Conservation (phyloP, 2,113 vertebrate genomes). For the Hippoglossus stenolepis region DNA sequence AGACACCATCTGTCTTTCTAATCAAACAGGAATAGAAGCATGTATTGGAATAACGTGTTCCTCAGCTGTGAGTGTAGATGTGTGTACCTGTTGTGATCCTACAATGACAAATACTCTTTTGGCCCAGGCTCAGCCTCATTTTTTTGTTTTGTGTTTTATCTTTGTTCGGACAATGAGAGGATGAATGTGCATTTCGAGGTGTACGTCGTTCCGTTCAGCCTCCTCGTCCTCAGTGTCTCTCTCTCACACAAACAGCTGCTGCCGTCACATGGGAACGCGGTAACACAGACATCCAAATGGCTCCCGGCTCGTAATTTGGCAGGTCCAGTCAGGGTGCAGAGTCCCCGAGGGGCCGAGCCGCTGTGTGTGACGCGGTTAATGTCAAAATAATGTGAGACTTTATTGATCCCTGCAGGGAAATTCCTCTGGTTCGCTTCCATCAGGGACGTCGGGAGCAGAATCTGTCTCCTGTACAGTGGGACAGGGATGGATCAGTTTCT, state of each 20-base stretch:
- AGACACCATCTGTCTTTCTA: conserved; percentile 71
- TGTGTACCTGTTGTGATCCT: conserved; percentile 48
- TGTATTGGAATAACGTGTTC: conserved; percentile 37
- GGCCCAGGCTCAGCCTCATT: not conserved
- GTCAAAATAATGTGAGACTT: conserved; percentile 50
- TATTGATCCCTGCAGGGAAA: conserved; percentile 67
- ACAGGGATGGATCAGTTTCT: conserved; percentile 35
- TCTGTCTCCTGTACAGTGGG: no score
- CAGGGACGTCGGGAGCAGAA: not conserved
- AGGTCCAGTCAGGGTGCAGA: conserved; percentile 48
- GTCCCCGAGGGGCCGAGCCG: not conserved
- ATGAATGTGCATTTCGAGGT: conserved; percentile 15
- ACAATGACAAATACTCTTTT: not conserved
- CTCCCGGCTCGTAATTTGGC: conserved; percentile 37
- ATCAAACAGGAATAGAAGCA: conserved; percentile 59
- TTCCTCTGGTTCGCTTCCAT: conserved; percentile 31
- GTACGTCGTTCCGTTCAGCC: not conserved
- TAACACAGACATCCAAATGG: conserved; percentile 28
- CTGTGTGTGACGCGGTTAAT: conserved; percentile 35
- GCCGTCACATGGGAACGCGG: not conserved
- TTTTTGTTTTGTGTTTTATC: conserved; percentile 10
- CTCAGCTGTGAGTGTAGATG: conserved; percentile 2
- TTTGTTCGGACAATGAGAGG: not conserved
- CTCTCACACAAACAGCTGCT: conserved; percentile 22
- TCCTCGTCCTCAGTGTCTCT: not conserved